These are phyloP conservation scores for Epinotia brunnichana DNA, from an alignment of 2,888 invertebrate species.

Conservation along the genomic window DNA sequence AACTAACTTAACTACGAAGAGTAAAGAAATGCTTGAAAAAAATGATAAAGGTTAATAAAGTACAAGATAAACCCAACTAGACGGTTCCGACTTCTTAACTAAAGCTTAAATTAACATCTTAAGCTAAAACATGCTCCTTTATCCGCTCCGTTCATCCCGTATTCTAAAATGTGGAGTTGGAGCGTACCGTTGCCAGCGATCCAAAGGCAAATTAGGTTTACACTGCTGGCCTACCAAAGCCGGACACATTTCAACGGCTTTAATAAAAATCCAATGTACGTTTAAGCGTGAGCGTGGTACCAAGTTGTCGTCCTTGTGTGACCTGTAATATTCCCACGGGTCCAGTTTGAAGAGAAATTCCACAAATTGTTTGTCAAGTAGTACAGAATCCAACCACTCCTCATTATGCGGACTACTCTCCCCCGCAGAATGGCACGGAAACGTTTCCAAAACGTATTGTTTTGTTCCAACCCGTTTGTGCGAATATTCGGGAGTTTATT, in stretches of 20 bases:
- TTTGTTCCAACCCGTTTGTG: slow-evolving; percentile 25
- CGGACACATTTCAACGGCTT: slow-evolving; percentile 14
- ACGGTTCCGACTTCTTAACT: slow-evolving; percentile 5
- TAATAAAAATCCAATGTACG: slow-evolving; percentile 30
- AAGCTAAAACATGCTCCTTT: slow-evolving; percentile 19
- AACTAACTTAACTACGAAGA: not conserved
- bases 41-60: slow-evolving; percentile 12
- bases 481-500: slow-evolving; percentile 29
- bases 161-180: slow-evolving; percentile 20
- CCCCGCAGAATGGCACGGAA: slow-evolving; percentile 25
- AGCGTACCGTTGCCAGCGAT: slow-evolving; percentile 4
- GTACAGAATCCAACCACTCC: slow-evolving; percentile 28
- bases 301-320: slow-evolving; percentile 7
- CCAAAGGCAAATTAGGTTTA: slow-evolving; percentile 23
- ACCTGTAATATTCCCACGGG: slow-evolving; percentile 22
- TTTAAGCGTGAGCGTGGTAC: slow-evolving; percentile 11
- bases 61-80: slow-evolving; percentile 19
- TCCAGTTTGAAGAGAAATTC: slow-evolving; percentile 33
- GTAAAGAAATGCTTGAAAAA: slow-evolving; percentile 4
- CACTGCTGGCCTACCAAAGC: slow-evolving; percentile 10
- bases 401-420: slow-evolving; percentile 38
- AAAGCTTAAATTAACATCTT: slow-evolving; percentile 28
- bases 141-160: slow-evolving; percentile 9
- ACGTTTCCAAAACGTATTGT: slow-evolving; percentile 38
- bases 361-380: slow-evolving; percentile 42